These are phyloP conservation scores for Ophion ventricosus DNA, from an alignment of 2,888 invertebrate genomes.

Conservation along the genomic window DNA sequence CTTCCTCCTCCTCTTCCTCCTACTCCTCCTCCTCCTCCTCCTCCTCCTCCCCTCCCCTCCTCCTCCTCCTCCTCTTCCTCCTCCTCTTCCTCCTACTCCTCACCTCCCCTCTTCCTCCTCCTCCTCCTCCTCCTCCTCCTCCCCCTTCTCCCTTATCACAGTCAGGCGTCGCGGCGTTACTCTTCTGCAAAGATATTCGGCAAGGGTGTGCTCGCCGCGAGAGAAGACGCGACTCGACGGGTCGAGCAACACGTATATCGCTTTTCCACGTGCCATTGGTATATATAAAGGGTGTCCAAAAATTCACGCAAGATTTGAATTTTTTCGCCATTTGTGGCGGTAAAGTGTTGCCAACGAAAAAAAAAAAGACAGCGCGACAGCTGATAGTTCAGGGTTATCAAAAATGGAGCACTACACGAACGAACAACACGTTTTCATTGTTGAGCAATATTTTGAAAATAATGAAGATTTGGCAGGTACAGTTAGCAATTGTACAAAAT, in stretches of 20 bases:
- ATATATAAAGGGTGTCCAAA: too few species aligned
- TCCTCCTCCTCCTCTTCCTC: neutral
- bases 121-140: neutral
- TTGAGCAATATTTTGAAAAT: too few species aligned
- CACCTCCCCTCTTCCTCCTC: too few species aligned
- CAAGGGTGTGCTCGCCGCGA: neutral
- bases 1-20: neutral
- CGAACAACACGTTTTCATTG: too few species aligned
- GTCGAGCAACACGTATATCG: slow-evolving; percentile 25
- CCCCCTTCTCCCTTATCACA: neutral
- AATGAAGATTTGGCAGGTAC: too few species aligned
- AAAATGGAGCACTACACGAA: too few species aligned
- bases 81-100: neutral
- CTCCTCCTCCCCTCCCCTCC: neutral
- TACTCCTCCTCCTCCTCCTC: neutral
- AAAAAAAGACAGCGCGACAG: too few species aligned
- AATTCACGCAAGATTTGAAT: too few species aligned
- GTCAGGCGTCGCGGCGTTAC: neutral
- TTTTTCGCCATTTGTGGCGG: too few species aligned
- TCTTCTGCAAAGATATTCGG: neutral
- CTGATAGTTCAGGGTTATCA: too few species aligned
- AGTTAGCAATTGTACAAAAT: too few species aligned
- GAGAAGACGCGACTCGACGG: slow-evolving; percentile 18
- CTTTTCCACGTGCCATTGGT: neutral
- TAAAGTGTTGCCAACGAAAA: too few species aligned